Conservation (phyloP, 2,113 vertebrate species). For the Chelonoidis abingdonii region DNA sequence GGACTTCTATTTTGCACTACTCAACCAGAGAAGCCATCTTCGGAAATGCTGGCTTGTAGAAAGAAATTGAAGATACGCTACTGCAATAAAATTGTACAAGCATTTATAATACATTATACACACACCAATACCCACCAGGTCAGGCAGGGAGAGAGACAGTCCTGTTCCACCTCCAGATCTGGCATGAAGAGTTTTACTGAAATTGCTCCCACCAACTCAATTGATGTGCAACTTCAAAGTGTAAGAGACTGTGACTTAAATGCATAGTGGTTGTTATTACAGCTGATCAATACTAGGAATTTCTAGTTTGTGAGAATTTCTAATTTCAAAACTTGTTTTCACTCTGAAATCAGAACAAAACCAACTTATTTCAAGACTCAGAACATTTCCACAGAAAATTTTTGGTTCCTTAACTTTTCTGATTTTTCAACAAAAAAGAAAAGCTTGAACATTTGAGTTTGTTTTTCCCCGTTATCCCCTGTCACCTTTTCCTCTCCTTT, state of each 20-base stretch:
- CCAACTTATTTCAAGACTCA: not conserved
- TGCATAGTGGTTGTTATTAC: too few relatives aligned
- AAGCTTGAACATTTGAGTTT: not conserved
- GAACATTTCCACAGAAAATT: not conserved
- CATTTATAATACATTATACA: rapidly evolving
- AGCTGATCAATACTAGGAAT: too few relatives aligned
- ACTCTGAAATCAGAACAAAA: too few relatives aligned
- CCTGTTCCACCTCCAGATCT: not conserved
- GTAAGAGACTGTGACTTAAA: rapidly evolving
- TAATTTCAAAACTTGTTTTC: too few relatives aligned
- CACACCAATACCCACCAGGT: not conserved
- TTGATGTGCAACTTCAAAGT: not conserved
- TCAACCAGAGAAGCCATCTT: not conserved
- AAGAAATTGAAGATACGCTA: not conserved
- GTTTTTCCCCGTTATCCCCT: not conserved
- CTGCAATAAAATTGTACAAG: not conserved
- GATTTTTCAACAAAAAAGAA: not conserved
- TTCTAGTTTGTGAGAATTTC: too few relatives aligned
- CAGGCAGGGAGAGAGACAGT: not conserved
- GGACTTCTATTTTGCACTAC: not conserved
- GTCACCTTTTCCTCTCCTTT: not conserved
- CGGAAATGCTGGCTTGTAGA: not conserved
- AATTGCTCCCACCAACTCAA: not conserved
- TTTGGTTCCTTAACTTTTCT: not conserved
- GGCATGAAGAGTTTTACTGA: not conserved